phyloP scores from a whole-genome alignment of 1,140 invertebrate species.

The Epicauta chinensis region DNA sequence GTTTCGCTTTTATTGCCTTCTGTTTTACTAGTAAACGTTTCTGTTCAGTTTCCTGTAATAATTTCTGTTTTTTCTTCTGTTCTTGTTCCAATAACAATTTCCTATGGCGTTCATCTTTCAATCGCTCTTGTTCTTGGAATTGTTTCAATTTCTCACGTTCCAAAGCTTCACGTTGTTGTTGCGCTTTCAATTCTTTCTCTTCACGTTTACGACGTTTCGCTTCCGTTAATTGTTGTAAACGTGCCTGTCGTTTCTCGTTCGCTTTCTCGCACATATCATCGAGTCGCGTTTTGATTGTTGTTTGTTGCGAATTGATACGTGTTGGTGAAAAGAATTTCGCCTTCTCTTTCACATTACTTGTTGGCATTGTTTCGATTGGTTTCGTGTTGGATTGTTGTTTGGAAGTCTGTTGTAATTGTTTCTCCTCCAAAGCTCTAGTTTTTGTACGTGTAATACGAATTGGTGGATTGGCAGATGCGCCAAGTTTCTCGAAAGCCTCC shows the following conservation, averaged over 20 bases:
- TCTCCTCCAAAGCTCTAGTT: conserved; percentile 37
- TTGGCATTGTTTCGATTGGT: conserved; percentile 3
- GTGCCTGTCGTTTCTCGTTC: conserved; percentile 38
- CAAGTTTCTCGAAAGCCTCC: conserved; percentile 53
- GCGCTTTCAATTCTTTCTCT: conserved; percentile 53
- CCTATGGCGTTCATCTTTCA: conserved; percentile 50
- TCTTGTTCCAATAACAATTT: conserved; percentile 46
- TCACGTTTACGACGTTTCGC: conserved; percentile 52
- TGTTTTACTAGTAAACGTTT: conserved; percentile 40
- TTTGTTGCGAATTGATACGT: conserved; percentile 14
- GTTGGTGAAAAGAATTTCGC: conserved; percentile 29
- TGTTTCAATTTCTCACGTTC: conserved; percentile 49
- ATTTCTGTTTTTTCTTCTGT: conserved; percentile 48
- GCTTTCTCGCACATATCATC: conserved; percentile 33
- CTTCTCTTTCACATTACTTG: conserved; percentile 36
- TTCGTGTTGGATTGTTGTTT: background rate
- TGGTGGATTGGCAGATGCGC: conserved; percentile 1
- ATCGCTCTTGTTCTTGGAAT: conserved; percentile 44
- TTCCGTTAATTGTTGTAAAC: conserved; percentile 39
- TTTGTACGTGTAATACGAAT: conserved; percentile 42
- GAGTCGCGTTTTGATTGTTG: conserved; percentile 11
- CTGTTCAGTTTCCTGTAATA: conserved; percentile 48
- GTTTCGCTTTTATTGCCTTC: conserved; percentile 9
- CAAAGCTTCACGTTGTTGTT: conserved; percentile 49
- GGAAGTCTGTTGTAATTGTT: background rate